Conservation (phyloP, 2,888 invertebrate genomes). For the Eupithecia pulchellata region DNA sequence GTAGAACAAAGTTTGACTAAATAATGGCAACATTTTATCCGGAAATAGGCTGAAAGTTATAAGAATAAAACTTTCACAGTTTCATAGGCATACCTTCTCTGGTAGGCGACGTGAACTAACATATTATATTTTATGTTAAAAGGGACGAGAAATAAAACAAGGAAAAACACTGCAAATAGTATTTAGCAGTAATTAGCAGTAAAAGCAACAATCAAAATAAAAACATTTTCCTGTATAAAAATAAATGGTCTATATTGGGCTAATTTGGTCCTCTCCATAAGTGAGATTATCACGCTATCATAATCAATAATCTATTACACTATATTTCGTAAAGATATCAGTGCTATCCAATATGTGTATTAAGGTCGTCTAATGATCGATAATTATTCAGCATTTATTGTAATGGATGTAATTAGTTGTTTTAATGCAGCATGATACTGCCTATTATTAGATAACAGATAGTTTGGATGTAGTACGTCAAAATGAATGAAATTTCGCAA, state of each 20-base stretch:
- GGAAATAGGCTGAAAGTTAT: no score
- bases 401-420: background rate
- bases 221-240: background rate
- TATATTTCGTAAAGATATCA: background rate
- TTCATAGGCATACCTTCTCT: background rate
- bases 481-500: no score
- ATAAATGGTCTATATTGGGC: background rate
- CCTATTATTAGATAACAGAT: background rate
- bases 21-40: no score
- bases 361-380: background rate
- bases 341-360: background rate
- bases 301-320: background rate
- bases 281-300: background rate
- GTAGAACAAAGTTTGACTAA: no score
- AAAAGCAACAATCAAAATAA: no score
- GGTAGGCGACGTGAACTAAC: background rate
- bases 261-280: background rate
- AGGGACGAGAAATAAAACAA: background rate
- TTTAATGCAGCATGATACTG: background rate
- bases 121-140: background rate
- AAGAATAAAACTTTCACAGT: background rate
- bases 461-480: background rate
- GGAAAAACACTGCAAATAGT: background rate
- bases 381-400: background rate
- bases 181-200: background rate